These are phyloP conservation scores for Scortum barcoo DNA, from an alignment of 2,113 vertebrate genomes.

Conservation along the genomic window DNA sequence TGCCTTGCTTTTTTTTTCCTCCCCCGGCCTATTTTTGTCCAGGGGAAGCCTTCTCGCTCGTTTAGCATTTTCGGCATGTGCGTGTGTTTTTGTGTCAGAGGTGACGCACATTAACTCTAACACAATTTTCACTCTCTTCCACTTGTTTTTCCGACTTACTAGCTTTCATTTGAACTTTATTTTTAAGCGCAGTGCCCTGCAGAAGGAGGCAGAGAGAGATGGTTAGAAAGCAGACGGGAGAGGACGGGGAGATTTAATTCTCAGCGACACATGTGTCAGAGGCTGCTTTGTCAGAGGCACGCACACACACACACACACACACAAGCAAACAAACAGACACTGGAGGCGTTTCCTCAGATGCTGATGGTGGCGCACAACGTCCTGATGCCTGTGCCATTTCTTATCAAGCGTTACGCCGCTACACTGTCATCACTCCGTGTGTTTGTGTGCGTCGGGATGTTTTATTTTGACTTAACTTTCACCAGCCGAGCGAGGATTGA, in stretches of 20 bases:
- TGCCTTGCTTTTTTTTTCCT: slow-evolving; percentile 47
- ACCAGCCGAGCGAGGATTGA: background rate
- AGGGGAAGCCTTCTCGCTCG: slow-evolving; percentile 20
- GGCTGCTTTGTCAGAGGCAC: slow-evolving; percentile 40
- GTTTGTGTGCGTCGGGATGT: background rate
- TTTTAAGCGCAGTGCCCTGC: slow-evolving; percentile 26
- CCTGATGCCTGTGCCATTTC: slow-evolving; percentile 37
- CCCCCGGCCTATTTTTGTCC: slow-evolving; percentile 22
- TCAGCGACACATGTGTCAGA: slow-evolving; percentile 50
- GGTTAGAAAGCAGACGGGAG: slow-evolving; percentile 24
- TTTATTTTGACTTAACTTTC: background rate
- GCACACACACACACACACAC: background rate
- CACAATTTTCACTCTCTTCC: background rate
- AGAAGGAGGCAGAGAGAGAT: background rate
- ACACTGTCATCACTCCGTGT: background rate
- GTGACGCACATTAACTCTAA: slow-evolving; percentile 15
- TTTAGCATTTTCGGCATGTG: slow-evolving; percentile 1
- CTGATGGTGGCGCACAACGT: slow-evolving; percentile 30
- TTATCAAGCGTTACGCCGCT: slow-evolving; percentile 9
- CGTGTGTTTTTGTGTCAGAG: slow-evolving; percentile 8
- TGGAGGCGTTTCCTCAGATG: slow-evolving; percentile 23
- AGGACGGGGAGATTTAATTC: slow-evolving; percentile 43
- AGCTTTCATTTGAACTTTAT: slow-evolving; percentile 5
- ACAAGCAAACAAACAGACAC: background rate
- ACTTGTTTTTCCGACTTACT: background rate